phyloP scores from a whole-genome alignment of 2,888 invertebrate genomes.

The Agrilus cyanescens region DNA sequence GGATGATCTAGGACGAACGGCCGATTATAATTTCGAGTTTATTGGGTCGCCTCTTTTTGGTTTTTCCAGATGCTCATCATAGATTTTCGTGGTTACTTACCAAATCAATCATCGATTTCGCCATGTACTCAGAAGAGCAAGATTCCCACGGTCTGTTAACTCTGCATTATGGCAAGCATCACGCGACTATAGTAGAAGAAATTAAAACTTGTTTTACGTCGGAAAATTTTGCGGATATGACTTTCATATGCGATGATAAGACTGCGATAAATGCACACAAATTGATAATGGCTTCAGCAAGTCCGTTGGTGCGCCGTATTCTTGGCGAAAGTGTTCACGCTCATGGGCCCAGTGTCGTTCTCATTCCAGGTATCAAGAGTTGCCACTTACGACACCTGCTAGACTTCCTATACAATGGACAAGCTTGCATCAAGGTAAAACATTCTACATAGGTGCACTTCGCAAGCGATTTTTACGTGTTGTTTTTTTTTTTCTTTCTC shows the following conservation, averaged over 20 bases:
- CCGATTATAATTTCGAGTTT: too few relatives aligned
- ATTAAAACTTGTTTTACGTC: slow-evolving; percentile 80
- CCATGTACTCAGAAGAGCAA: slow-evolving; percentile 44
- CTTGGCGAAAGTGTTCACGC: slow-evolving; percentile 59
- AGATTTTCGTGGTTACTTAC: too few relatives aligned
- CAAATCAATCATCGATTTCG: slow-evolving; percentile 25
- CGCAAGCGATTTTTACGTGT: neutral
- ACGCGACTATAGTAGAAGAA: slow-evolving; percentile 84
- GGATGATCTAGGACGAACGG: too few relatives aligned
- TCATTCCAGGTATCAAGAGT: slow-evolving; percentile 73
- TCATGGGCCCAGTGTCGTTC: slow-evolving; percentile 65
- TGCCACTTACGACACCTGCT: slow-evolving; percentile 70
- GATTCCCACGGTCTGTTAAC: slow-evolving; percentile 65
- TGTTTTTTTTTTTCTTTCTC: slow-evolving; percentile 10
- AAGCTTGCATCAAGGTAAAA: slow-evolving; percentile 64
- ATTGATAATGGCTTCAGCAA: slow-evolving; percentile 76
- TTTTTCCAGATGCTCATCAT: neutral
- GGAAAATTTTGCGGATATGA: slow-evolving; percentile 76
- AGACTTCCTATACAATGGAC: slow-evolving; percentile 76
- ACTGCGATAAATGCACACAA: slow-evolving; percentile 72
- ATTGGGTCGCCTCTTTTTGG: neutral
- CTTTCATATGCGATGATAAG: slow-evolving; percentile 75
- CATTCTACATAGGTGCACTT: neutral
- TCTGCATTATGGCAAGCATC: slow-evolving; percentile 87
- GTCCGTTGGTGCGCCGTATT: slow-evolving; percentile 70